Percentiles rank a stretch among this genome's conserved stretches.
phyloP scores from a whole-genome alignment of 2,113 vertebrate genomes.

The Petaurus breviceps region DNA sequence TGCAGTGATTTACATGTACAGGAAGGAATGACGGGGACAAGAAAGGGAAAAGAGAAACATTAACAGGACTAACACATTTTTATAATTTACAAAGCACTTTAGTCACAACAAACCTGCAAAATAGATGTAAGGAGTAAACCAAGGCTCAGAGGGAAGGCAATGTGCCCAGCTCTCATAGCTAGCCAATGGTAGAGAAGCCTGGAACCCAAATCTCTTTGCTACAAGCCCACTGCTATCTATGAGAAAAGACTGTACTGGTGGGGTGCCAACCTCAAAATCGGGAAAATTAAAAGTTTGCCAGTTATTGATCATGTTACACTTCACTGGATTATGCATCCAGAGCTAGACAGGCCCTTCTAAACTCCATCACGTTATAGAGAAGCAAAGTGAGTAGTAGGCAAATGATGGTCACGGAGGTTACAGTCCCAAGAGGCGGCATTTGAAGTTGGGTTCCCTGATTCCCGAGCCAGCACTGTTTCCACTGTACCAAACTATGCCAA shows the following conservation, averaged over 20 bases:
- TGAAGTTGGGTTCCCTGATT: neutral
- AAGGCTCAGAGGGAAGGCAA: neutral
- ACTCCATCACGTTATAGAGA: neutral
- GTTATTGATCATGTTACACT: neutral
- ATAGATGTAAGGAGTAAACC: neutral
- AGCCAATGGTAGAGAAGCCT: neutral
- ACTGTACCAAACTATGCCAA: neutral
- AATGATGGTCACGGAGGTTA: neutral
- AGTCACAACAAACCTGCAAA: neutral
- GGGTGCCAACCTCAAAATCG: neutral
- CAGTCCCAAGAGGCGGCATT: neutral
- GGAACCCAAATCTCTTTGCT: neutral
- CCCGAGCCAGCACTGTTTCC: neutral
- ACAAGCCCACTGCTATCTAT: neutral
- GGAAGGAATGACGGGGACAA: neutral
- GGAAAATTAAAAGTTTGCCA: neutral
- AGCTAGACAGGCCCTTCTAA: neutral
- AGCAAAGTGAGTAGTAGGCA: neutral
- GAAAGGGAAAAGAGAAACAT: neutral
- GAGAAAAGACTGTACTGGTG: neutral
- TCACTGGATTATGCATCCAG: neutral
- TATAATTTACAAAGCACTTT: neutral
- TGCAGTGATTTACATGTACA: neutral
- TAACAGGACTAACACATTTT: neutral
- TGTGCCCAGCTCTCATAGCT: neutral